Evolutionary conservation across 2,113 vertebrate species (phyloP).

Genomic region (Ahaetulla prasina): DNA sequence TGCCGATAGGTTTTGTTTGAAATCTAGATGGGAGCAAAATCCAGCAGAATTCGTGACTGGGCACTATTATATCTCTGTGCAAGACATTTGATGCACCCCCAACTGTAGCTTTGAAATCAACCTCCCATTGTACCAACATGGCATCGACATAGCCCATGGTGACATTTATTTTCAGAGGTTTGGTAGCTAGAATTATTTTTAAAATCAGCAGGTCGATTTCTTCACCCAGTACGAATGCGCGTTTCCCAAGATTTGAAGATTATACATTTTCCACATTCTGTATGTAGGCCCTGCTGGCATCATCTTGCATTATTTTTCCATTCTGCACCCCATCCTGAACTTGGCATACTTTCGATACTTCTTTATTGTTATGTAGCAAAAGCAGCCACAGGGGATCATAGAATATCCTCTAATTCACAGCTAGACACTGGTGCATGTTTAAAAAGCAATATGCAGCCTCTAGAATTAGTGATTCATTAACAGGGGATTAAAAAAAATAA

Average conservation of each 20-base stretch:
- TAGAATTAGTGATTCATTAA: slow-evolving; percentile 53
- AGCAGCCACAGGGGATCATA: slow-evolving; percentile 4
- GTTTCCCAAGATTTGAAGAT: background rate
- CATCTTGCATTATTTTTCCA: background rate
- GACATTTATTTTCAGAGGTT: background rate
- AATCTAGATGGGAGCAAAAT: background rate
- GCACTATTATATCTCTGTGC: background rate
- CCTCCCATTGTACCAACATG: background rate
- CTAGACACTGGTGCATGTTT: background rate
- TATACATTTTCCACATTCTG: background rate
- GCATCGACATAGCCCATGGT: background rate
- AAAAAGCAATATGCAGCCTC: slow-evolving; percentile 36
- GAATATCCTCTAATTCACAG: slow-evolving; percentile 1
- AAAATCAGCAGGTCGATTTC: background rate
- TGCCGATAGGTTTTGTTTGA: background rate
- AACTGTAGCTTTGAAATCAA: background rate
- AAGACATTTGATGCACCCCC: background rate
- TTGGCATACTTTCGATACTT: background rate
- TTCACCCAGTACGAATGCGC: background rate
- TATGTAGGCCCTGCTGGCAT: background rate
- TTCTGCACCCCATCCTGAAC: background rate
- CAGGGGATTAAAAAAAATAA: slow-evolving; percentile 38
- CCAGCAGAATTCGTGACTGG: background rate
- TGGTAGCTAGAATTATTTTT: background rate
- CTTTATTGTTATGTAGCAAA: slow-evolving; percentile 21